Evolutionary conservation across 1,140 invertebrate genomes (phyloP), one percentile per base, ranked within the genome.

Genomic region (Ladona fulva): DNA sequence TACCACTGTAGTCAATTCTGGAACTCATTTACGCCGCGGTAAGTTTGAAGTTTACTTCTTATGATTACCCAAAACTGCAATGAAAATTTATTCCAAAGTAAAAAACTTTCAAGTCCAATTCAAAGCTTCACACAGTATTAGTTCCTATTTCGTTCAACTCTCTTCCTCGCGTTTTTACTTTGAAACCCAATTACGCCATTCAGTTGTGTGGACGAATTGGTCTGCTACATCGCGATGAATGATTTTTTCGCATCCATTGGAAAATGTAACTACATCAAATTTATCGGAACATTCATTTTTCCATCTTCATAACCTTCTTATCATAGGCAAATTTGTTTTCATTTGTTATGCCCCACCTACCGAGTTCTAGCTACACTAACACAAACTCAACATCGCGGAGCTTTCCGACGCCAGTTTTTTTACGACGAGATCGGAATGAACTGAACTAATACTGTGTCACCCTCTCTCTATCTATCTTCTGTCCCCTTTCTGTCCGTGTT

Each of bases 1-100:
- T 80, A 78, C 87, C 88, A 88, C 88, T 88, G 88, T 94, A 95
- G 94, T 94, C 92, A 93, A 92, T 96, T 95, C 93, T 96, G 94
- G 94, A 95, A 92, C 92, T 95, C 93, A 91, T 95, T 95, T 93
- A 93, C 92, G 92, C 94, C 93, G 92, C 92, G 94, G 94, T 96
- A 96, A 95, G 94, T 95, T 90, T 90, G 16, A 78, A 37, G 78
- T 74, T 77, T 73, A 78, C 59, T 52, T 73, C 76, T 77, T 73
- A 73, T 73, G 76, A 37, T 73, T 24, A 52, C 52, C 52, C 52
- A 66, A 66, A 66, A 66, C n/a, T 66, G 52, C 52, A 66, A 66
- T 66, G 52, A 66, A 66, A 66, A 66, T 66, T 66, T 66, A 66
- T 66, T 66, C 52, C 52, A 66, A 66, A 66, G n/a, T 19, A 19